These are phyloP conservation scores for Desoria tigrina DNA, from an alignment of 2,888 invertebrate genomes.

Conservation along the genomic window DNA sequence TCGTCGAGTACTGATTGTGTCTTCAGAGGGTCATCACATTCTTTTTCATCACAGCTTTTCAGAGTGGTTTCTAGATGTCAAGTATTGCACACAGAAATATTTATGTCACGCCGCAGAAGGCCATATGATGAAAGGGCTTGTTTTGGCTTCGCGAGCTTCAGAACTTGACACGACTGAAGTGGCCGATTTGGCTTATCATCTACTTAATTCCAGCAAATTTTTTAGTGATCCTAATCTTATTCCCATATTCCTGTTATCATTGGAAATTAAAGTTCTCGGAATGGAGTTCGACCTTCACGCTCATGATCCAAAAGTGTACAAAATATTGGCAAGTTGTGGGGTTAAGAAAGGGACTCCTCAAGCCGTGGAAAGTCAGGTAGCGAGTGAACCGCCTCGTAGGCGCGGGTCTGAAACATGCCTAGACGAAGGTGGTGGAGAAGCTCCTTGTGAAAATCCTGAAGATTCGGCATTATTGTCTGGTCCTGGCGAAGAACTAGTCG, in stretches of 20 bases:
- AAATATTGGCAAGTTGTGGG: conserved; percentile 47
- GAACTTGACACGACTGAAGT: conserved; percentile 58
- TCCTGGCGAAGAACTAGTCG: conserved; percentile 57
- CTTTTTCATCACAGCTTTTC: conserved; percentile 94
- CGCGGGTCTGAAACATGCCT: conserved; percentile 50
- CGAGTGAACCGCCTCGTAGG: background rate
- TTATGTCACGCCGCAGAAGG: conserved; percentile 84
- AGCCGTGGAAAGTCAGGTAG: conserved; percentile 26
- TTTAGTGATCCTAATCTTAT: conserved; percentile 44
- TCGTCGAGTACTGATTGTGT: conserved; percentile 64
- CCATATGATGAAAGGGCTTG: conserved; percentile 82
- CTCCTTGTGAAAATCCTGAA: conserved; percentile 55
- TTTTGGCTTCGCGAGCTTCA: conserved; percentile 64
- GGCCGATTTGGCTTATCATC: conserved; percentile 60
- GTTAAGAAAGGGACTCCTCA: conserved; percentile 35
- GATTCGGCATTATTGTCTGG: conserved; percentile 54
- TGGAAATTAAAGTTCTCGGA: conserved; percentile 45
- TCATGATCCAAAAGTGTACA: conserved; percentile 50
- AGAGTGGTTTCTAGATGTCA: conserved; percentile 94
- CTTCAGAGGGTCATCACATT: conserved; percentile 60
- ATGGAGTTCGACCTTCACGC: conserved; percentile 38
- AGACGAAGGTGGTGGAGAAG: conserved; percentile 57
- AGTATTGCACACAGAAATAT: conserved; percentile 93
- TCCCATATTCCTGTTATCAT: conserved; percentile 49
- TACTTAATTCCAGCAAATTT: conserved; percentile 47